Evolutionary conservation across 2,113 vertebrate species (phyloP).

Genomic region (Neotoma lepida): DNA sequence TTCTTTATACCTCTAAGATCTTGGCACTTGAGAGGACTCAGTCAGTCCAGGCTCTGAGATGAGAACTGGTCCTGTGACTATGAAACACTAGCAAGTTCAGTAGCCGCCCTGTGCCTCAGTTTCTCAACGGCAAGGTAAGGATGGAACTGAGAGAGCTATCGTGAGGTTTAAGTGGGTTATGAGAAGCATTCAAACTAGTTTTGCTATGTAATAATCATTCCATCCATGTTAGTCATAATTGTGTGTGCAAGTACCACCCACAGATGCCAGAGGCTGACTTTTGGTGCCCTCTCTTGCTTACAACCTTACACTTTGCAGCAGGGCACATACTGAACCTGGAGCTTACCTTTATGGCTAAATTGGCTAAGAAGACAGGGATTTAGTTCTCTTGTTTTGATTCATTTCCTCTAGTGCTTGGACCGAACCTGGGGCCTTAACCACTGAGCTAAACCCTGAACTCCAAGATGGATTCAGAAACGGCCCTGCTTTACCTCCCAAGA

Average conservation of each 20-base stretch:
- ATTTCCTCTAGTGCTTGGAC: background rate
- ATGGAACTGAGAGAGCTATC: accelerated
- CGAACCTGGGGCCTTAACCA: background rate
- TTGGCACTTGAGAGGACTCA: background rate
- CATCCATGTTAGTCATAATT: background rate
- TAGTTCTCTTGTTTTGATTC: background rate
- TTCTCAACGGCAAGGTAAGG: background rate
- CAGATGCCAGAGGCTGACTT: background rate
- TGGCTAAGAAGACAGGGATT: no score
- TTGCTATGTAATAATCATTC: background rate
- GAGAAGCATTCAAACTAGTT: background rate
- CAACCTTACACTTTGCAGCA: background rate
- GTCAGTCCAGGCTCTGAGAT: background rate
- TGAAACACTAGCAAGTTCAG: background rate
- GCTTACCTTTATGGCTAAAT: no score
- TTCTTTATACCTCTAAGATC: no score
- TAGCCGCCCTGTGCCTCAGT: background rate
- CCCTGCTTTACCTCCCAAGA: background rate
- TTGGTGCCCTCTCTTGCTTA: background rate
- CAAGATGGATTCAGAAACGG: background rate
- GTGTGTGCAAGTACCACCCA: background rate
- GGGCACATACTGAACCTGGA: background rate
- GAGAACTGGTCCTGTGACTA: background rate
- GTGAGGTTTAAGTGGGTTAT: background rate
- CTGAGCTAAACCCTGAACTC: background rate